A percentile compares a stretch with the other conserved stretches of the same genome.
These are phyloP conservation scores for Odontocolon sp. DNA, from an alignment of 2,888 invertebrate species.

Conservation along the genomic window DNA sequence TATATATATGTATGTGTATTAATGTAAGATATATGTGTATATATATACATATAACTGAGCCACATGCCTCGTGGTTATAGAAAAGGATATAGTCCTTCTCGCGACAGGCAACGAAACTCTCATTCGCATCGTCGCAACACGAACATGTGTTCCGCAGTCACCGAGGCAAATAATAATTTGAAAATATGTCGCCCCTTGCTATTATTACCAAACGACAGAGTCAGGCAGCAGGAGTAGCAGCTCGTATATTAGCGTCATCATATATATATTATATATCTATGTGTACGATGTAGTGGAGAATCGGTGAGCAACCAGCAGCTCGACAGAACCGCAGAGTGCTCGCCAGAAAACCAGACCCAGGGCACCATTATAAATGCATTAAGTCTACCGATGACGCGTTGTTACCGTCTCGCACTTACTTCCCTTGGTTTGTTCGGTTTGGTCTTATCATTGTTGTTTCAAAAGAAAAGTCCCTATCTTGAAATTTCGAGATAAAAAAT, in stretches of 20 bases:
- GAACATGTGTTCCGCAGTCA: constrained; percentile 70
- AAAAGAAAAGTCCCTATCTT: too few relatives aligned
- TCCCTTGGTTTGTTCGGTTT: constrained; percentile 32
- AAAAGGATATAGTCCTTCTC: constrained; percentile 32
- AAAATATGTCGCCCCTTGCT: constrained; percentile 76
- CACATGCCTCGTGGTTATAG: constrained; percentile 46
- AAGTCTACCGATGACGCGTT: constrained; percentile 66
- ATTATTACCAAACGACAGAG: constrained; percentile 55
- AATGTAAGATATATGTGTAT: not conserved
- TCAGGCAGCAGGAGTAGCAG: constrained; percentile 21
- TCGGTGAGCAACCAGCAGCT: constrained; percentile 20
- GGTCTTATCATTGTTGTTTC: constrained; percentile 18
- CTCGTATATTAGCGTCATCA: constrained; percentile 51
- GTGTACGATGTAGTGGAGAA: constrained; percentile 40
- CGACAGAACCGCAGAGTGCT: constrained; percentile 61
- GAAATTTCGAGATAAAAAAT: too few relatives aligned
- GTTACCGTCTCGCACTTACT: constrained; percentile 32
- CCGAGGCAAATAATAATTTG: constrained; percentile 75
- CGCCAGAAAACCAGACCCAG: constrained; percentile 71
- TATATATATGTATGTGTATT: not conserved
- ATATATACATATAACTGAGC: constrained; percentile 6
- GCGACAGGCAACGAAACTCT: constrained; percentile 37
- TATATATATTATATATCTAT: constrained; percentile 34
- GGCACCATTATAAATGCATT: constrained; percentile 78
- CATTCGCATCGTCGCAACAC: constrained; percentile 36